Evolutionary conservation across 2,797 vertebrate species (phyloP).

Genomic region (Vireo griseus): DNA sequence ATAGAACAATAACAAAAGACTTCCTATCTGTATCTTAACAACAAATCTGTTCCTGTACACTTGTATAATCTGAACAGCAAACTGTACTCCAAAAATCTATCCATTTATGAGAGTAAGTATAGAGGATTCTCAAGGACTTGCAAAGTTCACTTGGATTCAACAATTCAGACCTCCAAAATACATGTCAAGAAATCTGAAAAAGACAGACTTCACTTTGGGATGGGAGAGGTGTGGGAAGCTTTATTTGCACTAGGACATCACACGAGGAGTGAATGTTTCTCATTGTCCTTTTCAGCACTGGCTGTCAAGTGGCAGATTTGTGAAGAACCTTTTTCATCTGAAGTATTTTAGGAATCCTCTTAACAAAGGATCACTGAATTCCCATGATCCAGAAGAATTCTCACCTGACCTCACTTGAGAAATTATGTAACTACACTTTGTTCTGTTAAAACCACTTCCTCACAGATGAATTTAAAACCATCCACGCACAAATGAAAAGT

Average conservation of each 20-base stretch:
- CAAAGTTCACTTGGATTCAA: background rate
- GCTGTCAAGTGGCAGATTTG: background rate
- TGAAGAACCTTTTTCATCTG: background rate
- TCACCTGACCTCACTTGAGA: background rate
- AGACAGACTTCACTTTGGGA: background rate
- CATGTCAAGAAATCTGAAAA: background rate
- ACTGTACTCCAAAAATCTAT: background rate
- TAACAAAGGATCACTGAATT: slow-evolving; percentile 23
- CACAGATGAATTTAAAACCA: background rate
- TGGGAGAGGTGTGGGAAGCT: background rate
- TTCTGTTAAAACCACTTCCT: background rate
- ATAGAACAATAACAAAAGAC: background rate
- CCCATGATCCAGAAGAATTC: background rate
- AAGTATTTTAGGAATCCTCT: slow-evolving; percentile 33
- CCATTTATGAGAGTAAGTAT: background rate
- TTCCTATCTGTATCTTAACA: background rate
- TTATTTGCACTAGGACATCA: background rate
- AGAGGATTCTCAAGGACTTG: background rate
- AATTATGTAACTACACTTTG: background rate
- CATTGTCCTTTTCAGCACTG: background rate
- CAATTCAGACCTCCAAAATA: background rate
- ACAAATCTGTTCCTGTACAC: background rate
- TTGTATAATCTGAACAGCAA: background rate
- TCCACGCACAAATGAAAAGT: background rate
- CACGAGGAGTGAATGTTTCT: background rate